Percentiles rank a stretch among this genome's conserved stretches.
Conservation (phyloP, 30 jellyfish, hydroid and myxozoan genomes). For the Hydractinia echinata region DNA sequence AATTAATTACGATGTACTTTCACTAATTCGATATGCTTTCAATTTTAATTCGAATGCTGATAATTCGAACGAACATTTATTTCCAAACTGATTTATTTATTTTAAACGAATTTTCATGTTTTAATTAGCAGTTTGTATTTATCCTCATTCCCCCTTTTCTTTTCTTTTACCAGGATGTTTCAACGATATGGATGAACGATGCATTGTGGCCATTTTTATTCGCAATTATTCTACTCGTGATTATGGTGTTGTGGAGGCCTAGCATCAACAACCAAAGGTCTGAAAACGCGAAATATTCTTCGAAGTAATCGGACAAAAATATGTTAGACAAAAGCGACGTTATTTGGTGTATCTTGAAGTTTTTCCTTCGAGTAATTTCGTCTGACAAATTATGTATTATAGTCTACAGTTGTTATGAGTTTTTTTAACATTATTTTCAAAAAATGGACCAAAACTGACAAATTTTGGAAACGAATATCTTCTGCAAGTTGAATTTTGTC, state of each 20-base stretch:
- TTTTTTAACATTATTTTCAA: background rate
- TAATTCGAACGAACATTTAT: no score
- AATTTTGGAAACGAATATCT: background rate
- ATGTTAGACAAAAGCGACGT: background rate
- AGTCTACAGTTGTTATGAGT: background rate
- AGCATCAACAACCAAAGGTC: slow-evolving; percentile 79
- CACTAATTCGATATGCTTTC: no score
- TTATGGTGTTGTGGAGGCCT: slow-evolving; percentile 90
- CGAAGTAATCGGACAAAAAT: background rate
- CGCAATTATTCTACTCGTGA: slow-evolving; percentile 54
- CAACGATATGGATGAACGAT: slow-evolving; percentile 78
- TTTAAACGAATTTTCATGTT: background rate
- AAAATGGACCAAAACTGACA: background rate
- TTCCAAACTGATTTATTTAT: no score
- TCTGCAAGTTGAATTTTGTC: background rate
- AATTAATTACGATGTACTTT: no score
- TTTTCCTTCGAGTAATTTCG: background rate
- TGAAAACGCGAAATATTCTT: background rate
- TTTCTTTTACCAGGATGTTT: slow-evolving; percentile 50
- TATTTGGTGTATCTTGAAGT: background rate
- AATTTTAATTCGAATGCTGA: no score
- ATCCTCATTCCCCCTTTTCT: background rate
- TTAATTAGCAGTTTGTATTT: background rate
- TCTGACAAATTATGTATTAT: no score
- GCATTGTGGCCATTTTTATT: slow-evolving; percentile 88